Base-by-base conservation (phyloP, 2,888 invertebrate genomes). In the Nomada fucata region DNA sequence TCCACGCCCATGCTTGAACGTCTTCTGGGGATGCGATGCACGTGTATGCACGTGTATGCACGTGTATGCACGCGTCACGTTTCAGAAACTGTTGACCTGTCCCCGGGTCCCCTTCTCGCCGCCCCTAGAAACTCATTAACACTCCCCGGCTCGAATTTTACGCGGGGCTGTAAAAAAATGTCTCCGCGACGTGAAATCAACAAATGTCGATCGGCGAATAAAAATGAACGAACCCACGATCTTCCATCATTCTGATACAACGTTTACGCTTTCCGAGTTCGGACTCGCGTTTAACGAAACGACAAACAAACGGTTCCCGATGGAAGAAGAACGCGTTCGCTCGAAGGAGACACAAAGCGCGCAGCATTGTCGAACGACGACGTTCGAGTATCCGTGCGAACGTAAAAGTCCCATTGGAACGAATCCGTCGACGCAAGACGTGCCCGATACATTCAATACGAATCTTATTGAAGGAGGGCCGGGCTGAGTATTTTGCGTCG, bases 1-100 rank as follows among this genome's bases (percentile, higher is more conserved):
- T 77, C 88, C 88, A 89, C 90, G 90, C 90, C 88, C 77, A 85
- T 90, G 89, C 57, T 36, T 52, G 67, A 47, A 61, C 61, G 74
- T 83, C 64, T 70, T 89, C 83, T 75, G 88, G 89, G 89, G 91
- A 91, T 91, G 90, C 85, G 83, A 79, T 78, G 85, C 90, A 90
- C 87, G 88, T 90, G 90, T 84, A 85, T 70, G 63, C 44, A 85
- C 68, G 67, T 42, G 55, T 9, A 79, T 78, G 85, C 90, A 90
- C 87, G 88, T 90, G 90, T 84, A 85, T 70, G 63, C 44, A 85
- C 68, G 67, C 44, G 55, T 9, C n/a, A 13, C 55, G 70, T 52
- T 69, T 13, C 89, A 55, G 79, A 64, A 90, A 88, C 67, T 83
- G 88, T 90, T 89, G 91, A 84, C 90, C 87, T 18, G 52, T 69